These are phyloP conservation scores for Elanoides forficatus DNA, from an alignment of 2,113 vertebrate species.

Conservation along the genomic window DNA sequence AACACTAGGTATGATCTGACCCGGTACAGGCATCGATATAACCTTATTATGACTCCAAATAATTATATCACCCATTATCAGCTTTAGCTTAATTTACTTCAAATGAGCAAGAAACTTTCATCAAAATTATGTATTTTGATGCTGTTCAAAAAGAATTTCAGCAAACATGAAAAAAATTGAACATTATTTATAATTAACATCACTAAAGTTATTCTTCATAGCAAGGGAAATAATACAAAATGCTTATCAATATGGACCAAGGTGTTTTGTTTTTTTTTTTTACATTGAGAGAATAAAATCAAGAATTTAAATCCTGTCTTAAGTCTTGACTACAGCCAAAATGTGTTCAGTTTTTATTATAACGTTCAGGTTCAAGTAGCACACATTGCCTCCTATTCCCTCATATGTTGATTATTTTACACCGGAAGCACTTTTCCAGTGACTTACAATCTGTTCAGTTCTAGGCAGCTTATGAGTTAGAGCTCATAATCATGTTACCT, in stretches of 20 bases:
- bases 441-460: background rate
- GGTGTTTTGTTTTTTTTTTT: background rate
- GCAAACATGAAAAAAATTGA: background rate
- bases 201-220: background rate
- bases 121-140: background rate
- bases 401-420: background rate
- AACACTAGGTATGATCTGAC: background rate
- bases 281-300: background rate
- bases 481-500: background rate
- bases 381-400: background rate
- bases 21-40: background rate
- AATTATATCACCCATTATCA: background rate
- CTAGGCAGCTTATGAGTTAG: background rate
- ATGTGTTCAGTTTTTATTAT: background rate
- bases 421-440: slow-evolving; percentile 4
- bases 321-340: background rate
- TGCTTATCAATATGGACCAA: background rate
- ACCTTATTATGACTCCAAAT: background rate
- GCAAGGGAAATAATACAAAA: background rate
- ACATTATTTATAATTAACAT: background rate
- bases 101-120: background rate
- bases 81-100: background rate
- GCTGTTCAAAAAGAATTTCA: background rate
- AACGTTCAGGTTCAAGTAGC: background rate
- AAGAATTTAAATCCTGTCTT: background rate